Evolutionary conservation across 2,888 invertebrate genomes (phyloP), one percentile per base, ranked within the genome.

Genomic region (Synergus laeviventris): DNA sequence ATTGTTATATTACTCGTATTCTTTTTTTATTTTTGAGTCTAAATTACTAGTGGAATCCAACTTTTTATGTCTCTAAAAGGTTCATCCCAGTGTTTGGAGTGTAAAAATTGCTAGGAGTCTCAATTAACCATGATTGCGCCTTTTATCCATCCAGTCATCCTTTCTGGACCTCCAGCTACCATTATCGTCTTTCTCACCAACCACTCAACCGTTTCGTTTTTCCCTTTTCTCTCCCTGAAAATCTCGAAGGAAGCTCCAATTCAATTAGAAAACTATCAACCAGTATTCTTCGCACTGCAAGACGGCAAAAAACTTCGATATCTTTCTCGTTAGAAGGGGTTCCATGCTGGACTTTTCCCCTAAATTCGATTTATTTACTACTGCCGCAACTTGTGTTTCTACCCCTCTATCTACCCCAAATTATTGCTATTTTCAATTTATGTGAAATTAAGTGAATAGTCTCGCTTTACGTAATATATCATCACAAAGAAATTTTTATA

Each of bases 301-400:
- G 18, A 73, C 24, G 14, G 24, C 24, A 56, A n/a, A 56, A 24
- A 56, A 8, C 73, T 76, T 76, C 49, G 74, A 49, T 73, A 76
- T 77, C 75, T 74, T 16, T 39, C 74, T 62, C 76, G 59, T 74
- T 76, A 74, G 66, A 76, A 75, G 74, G 75, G 49, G 2, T 18
- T 54, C 18, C 1, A 2, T 18, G 9, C 18, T 9, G 16, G 49
- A 54, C 9, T 54, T 54, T 18, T 54, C 18, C 18, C 1, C 18
- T 18, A n/a, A 54, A 54, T 54, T 54, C 49, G 2, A 54, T 54
- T 54, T 18, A 18, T 54, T 54, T 54, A 54, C 49, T 18, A 1
- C 18, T 54, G 2, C 9, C n/a, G 49, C 2, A 9, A 54, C n/a
- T 8, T n/a, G n/a, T n/a, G 9, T 9, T 54, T 18, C 18, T 18